These are phyloP conservation scores for Agonopterix heracliana DNA, from an alignment of 2,888 invertebrate genomes.

Conservation along the genomic window DNA sequence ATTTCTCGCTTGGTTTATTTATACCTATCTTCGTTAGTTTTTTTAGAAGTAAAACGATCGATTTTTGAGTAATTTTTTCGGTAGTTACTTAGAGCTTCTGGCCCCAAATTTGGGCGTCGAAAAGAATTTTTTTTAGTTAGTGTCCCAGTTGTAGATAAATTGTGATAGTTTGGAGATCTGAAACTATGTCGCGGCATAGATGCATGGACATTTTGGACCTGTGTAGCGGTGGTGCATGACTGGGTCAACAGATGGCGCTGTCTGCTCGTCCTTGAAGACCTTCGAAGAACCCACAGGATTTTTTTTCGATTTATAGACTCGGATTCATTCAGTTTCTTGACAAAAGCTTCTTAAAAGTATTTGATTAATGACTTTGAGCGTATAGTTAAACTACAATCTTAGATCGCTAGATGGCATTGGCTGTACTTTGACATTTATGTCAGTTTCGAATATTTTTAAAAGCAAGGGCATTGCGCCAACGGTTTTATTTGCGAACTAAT, in stretches of 20 bases:
- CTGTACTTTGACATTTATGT: too few species aligned
- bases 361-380: too few species aligned
- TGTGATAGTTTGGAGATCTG: slow-evolving; percentile 21
- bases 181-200: slow-evolving; percentile 41
- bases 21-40: slow-evolving; percentile 49
- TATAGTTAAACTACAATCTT: too few species aligned
- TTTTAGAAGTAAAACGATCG: slow-evolving; percentile 19
- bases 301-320: neutral
- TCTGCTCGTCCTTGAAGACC: slow-evolving; percentile 28
- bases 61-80: slow-evolving; percentile 30
- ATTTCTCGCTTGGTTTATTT: slow-evolving; percentile 62
- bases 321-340: neutral
- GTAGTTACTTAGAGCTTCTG: slow-evolving; percentile 54
- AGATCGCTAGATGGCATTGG: too few species aligned
- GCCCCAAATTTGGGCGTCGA: slow-evolving; percentile 52
- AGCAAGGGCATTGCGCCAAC: too few species aligned
- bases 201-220: slow-evolving; percentile 55
- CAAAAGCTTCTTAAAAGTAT: neutral
- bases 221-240: slow-evolving; percentile 58
- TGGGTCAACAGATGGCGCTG: slow-evolving; percentile 27
- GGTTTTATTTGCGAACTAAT: too few species aligned
- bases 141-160: slow-evolving; percentile 25
- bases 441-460: too few species aligned
- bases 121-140: slow-evolving; percentile 26
- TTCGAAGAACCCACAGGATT: slow-evolving; percentile 21